A percentile compares a stretch with the other conserved stretches of the same genome.
Conservation (phyloP, 1,140 invertebrate genomes). For the Sycophaga agraensis region DNA sequence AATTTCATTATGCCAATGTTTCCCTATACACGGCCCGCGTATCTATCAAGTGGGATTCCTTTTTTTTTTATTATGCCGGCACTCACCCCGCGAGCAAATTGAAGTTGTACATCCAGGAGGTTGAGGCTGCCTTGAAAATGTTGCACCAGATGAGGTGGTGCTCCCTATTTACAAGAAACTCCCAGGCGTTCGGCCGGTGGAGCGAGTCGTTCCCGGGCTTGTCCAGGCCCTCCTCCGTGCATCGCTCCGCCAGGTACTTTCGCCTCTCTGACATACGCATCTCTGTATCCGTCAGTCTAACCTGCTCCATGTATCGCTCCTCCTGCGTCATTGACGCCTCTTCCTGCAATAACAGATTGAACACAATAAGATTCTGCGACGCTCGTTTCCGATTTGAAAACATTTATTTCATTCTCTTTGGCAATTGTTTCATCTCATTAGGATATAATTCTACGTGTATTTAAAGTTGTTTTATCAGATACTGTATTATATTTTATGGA, state of each 20-base stretch:
- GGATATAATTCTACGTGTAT: too few species aligned
- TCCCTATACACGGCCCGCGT: too few species aligned
- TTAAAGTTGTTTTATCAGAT: too few species aligned
- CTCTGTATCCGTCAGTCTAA: conserved; percentile 51
- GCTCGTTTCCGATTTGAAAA: too few species aligned
- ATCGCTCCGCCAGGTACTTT: conserved; percentile 57
- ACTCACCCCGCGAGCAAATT: conserved; percentile 75
- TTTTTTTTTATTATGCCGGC: too few species aligned
- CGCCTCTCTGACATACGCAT: conserved; percentile 55
- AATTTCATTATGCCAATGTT: too few species aligned
- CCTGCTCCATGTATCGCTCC: conserved; percentile 48
- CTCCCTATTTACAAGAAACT: conserved; percentile 77
- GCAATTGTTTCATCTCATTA: too few species aligned
- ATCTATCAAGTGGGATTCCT: too few species aligned
- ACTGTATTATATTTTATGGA: too few species aligned
- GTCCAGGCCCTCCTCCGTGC: conserved; percentile 58
- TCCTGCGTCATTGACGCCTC: conserved; percentile 46
- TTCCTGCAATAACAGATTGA: conserved; percentile 35
- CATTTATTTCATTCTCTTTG: too few species aligned
- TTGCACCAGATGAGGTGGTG: conserved; percentile 84
- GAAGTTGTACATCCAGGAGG: conserved; percentile 89
- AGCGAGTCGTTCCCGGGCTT: conserved; percentile 65
- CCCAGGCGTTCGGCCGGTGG: conserved; percentile 77
- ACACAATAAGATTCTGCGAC: too few species aligned
- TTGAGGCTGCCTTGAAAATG: conserved; percentile 83